Conservation (phyloP, 2,797 vertebrate species). For the Platalea minor region DNA sequence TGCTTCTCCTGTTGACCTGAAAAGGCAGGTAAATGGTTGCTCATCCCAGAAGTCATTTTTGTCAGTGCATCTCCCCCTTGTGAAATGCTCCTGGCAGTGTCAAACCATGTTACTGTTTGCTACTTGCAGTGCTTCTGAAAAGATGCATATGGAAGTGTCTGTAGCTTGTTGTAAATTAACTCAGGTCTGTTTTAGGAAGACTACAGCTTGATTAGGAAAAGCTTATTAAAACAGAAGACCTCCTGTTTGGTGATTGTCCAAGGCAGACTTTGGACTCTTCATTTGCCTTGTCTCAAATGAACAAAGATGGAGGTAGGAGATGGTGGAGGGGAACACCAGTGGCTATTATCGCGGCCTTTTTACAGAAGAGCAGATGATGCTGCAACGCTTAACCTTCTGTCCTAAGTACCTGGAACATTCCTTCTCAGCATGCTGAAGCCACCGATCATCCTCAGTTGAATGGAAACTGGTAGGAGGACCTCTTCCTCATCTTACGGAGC, state of each 20-base stretch:
- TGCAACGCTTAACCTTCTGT: not conserved
- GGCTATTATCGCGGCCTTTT: not conserved
- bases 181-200: not conserved
- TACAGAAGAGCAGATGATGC: not conserved
- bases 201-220: not conserved
- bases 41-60: not conserved
- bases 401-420: not conserved
- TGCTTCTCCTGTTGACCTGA: not conserved
- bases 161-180: not conserved
- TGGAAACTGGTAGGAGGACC: not conserved
- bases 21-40: not conserved
- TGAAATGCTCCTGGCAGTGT: not conserved
- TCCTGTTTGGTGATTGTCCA: not conserved
- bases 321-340: not conserved
- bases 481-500: not conserved
- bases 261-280: not conserved
- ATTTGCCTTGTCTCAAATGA: not conserved
- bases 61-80: not conserved
- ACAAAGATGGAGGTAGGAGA: not conserved
- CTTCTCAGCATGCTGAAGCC: not conserved
- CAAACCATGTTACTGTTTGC: fast-evolving
- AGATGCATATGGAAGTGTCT: not conserved
- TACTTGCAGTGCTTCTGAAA: not conserved
- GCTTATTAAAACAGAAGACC: not conserved
- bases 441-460: not conserved